Base-by-base conservation (phyloP, 1,140 invertebrate genomes). In the Amyelois transitella region DNA sequence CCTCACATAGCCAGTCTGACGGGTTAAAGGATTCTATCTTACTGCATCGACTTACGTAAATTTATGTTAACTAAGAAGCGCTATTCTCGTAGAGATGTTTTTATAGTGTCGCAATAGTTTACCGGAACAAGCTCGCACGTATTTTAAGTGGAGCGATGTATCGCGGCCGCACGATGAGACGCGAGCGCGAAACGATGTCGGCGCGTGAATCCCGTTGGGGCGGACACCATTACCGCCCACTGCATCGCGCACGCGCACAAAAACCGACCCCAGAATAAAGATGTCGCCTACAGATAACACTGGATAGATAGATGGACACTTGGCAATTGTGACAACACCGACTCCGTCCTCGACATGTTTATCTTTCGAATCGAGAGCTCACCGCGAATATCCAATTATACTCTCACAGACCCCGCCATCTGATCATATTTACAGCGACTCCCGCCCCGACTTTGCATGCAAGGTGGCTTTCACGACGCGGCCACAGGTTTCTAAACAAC, bases 81-180 rank as follows among this genome's bases (percentile, higher is more conserved):
- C 19, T 17, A 19, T 0, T 18, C 19, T 25, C 22, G 52, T 32
- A 24, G 56, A 45, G 59, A 57, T 54, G 58, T 53, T 54, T 51
- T 73, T 75, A 72, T 73, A 70, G 52, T 68, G 66, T 63, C 45
- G 49, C 70, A 61, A 74, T 77, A 69, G 69, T 77, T 79, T 79
- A 77, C 75, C 78, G 75, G 79, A 84, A 79, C 79, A 77, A 79
- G 66, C 71, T 75, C 69, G 75, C 75, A 79, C 72, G 73, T 83
- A 81, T 74, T 80, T 78, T 75, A 86, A 77, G 75, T 85, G 72
- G 80, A 81, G 78, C 83, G 72, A 83, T 81, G 75, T 78, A 84
- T 85, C 76, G 77, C 80, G 80, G 81, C 73, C 81, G 75, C 73
- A 71, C 78, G 81, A 79, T 83, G 83, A 80, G 79, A 82, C 79